These are phyloP conservation scores for Prosopocoilus inquinatus DNA, from an alignment of 2,888 invertebrate species.

Conservation along the genomic window DNA sequence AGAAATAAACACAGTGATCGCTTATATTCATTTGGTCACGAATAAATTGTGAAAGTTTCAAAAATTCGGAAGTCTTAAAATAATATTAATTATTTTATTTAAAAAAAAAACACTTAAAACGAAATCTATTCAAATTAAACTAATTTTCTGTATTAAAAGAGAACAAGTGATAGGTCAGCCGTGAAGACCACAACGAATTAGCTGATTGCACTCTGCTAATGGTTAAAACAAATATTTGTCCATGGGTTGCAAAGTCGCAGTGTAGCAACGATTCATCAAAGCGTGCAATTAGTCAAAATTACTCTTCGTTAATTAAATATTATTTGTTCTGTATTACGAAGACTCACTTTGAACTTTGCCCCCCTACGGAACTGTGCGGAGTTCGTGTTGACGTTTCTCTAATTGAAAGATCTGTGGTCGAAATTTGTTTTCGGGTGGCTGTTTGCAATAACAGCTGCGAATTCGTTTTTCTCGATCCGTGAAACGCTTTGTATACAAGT, in stretches of 20 bases:
- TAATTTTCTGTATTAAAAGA: too few relatives aligned
- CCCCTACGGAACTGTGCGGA: neutral
- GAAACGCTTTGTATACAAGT: too few relatives aligned
- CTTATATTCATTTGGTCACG: too few relatives aligned
- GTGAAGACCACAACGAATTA: too few relatives aligned
- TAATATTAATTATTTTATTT: too few relatives aligned
- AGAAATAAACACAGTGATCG: too few relatives aligned
- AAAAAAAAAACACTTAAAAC: neutral
- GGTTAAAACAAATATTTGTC: conserved; percentile 15
- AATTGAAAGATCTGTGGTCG: neutral
- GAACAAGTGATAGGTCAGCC: too few relatives aligned
- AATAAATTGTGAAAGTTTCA: too few relatives aligned
- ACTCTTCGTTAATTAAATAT: conserved; percentile 15
- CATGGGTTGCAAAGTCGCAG: conserved; percentile 9
- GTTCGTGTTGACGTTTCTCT: neutral
- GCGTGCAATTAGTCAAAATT: conserved; percentile 15
- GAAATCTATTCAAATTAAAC: too few relatives aligned
- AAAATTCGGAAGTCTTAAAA: too few relatives aligned
- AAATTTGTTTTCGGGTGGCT: neutral
- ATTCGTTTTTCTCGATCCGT: too few relatives aligned
- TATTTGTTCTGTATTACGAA: conserved; percentile 13
- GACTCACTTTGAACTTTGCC: conserved; percentile 5
- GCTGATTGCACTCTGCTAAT: neutral
- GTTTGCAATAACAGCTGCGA: neutral
- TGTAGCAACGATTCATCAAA: conserved; percentile 2